phyloP scores from a whole-genome alignment of 2,888 invertebrate genomes.

The Cryptophagus acutangulus region DNA sequence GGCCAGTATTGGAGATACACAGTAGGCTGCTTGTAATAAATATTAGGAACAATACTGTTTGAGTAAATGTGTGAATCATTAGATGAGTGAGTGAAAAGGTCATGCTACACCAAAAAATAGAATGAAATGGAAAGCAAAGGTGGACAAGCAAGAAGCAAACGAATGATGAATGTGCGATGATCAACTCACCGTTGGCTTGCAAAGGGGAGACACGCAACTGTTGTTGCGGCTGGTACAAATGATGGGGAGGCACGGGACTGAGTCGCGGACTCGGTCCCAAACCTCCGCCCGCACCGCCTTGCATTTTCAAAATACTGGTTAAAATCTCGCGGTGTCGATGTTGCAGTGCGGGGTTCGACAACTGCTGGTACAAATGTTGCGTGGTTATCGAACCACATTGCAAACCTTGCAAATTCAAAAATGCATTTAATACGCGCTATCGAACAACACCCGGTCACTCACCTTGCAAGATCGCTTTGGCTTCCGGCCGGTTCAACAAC shows the following conservation, averaged over 20 bases:
- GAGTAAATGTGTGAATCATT: neutral
- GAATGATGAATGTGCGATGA: constrained; percentile 1
- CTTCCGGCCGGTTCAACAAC: constrained; percentile 67
- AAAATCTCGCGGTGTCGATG: constrained; percentile 69
- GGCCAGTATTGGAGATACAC: constrained; percentile 64
- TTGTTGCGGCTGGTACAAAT: constrained; percentile 45
- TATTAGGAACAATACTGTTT: neutral
- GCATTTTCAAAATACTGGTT: constrained; percentile 60
- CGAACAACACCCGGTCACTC: too few species aligned
- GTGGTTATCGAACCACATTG: constrained; percentile 73
- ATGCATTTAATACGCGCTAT: too few species aligned
- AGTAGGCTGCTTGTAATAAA: constrained; percentile 63
- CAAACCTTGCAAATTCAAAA: constrained; percentile 52
- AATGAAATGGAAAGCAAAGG: constrained; percentile 13
- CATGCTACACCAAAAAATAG: constrained; percentile 10
- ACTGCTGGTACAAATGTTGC: constrained; percentile 70
- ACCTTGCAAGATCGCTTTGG: constrained; percentile 74
- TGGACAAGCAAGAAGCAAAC: constrained; percentile 3
- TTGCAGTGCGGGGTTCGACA: constrained; percentile 68
- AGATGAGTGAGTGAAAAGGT: constrained; percentile 5
- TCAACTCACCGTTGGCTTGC: constrained; percentile 56
- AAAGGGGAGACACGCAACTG: constrained; percentile 59
- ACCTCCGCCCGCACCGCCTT: constrained; percentile 30
- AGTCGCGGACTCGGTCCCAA: constrained; percentile 42
- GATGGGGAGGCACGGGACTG: constrained; percentile 47